A percentile compares a stretch with the other conserved stretches of the same genome.
Evolutionary conservation across 2,888 invertebrate species (phyloP).

Genomic region (Diabrotica balteata): DNA sequence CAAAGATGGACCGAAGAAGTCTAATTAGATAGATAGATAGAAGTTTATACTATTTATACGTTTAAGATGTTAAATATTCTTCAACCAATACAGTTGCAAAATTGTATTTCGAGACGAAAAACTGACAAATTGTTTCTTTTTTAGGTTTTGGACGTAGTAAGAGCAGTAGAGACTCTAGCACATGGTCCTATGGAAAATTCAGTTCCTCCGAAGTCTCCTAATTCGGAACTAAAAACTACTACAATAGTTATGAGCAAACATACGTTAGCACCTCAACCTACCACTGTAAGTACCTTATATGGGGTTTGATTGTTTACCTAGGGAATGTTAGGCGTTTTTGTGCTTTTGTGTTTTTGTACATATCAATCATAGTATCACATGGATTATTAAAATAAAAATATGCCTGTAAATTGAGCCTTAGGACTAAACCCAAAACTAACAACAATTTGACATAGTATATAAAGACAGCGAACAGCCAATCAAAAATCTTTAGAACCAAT

Average conservation of each 20-base stretch:
- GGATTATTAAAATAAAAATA: neutral
- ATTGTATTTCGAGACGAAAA: too few species aligned
- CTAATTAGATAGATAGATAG: too few species aligned
- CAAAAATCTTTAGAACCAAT: too few species aligned
- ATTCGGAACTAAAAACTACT: slow-evolving; percentile 76
- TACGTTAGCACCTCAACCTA: slow-evolving; percentile 78
- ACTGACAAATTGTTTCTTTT: neutral
- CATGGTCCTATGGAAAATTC: slow-evolving; percentile 64
- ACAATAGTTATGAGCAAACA: slow-evolving; percentile 95
- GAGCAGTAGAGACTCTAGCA: slow-evolving; percentile 78
- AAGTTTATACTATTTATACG: too few species aligned
- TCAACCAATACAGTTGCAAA: too few species aligned
- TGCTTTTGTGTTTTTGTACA: slow-evolving; percentile 36
- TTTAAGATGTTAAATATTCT: too few species aligned
- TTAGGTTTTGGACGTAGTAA: slow-evolving; percentile 79
- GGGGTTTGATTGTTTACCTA: slow-evolving; percentile 1
- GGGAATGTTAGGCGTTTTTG: slow-evolving; percentile 26
- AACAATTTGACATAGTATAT: too few species aligned
- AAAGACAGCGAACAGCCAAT: too few species aligned
- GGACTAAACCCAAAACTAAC: too few species aligned
- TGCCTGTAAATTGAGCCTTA: neutral
- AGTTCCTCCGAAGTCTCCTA: slow-evolving; percentile 78
- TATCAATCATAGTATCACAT: neutral
- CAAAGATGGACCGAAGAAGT: too few species aligned
- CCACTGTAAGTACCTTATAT: slow-evolving; percentile 62